A percentile compares a stretch with the other conserved stretches of the same genome.
phyloP scores from a whole-genome alignment of 2,888 invertebrate species.

The Sinohyriopsis cumingii region DNA sequence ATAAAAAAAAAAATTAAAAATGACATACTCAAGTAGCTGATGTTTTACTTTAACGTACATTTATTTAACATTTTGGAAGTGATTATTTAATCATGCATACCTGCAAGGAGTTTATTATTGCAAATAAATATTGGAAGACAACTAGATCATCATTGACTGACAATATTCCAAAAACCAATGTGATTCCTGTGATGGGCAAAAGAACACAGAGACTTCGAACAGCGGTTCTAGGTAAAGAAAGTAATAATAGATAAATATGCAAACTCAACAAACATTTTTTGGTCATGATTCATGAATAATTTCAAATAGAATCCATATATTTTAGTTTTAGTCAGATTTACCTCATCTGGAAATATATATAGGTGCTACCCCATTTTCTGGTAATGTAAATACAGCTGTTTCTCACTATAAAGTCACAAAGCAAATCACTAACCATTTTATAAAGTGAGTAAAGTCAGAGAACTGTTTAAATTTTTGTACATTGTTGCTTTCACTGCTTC shows the following conservation, averaged over 20 bases:
- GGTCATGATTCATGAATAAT: neutral
- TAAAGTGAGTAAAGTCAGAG: too few species aligned
- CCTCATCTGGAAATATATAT: too few species aligned
- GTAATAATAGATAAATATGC: neutral
- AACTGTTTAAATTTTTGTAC: too few species aligned
- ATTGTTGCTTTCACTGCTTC: too few species aligned
- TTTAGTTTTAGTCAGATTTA: too few species aligned
- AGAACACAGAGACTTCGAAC: slow-evolving; percentile 47
- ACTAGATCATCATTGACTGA: slow-evolving; percentile 44
- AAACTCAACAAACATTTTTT: neutral
- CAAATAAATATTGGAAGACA: slow-evolving; percentile 52
- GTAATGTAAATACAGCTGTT: too few species aligned
- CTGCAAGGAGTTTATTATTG: slow-evolving; percentile 54
- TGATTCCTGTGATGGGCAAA: slow-evolving; percentile 49
- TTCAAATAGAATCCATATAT: too few species aligned
- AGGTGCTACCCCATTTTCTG: too few species aligned
- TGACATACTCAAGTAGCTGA: too few species aligned
- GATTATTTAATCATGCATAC: slow-evolving; percentile 19
- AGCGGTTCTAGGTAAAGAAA: slow-evolving; percentile 34
- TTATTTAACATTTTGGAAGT: neutral
- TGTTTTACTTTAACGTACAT: neutral
- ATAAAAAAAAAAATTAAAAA: too few species aligned
- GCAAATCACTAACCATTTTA: too few species aligned
- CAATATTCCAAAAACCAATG: slow-evolving; percentile 57
- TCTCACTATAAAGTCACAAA: too few species aligned